Evolutionary conservation across 2,888 invertebrate species (phyloP).

Genomic region (Halictus ligatus): DNA sequence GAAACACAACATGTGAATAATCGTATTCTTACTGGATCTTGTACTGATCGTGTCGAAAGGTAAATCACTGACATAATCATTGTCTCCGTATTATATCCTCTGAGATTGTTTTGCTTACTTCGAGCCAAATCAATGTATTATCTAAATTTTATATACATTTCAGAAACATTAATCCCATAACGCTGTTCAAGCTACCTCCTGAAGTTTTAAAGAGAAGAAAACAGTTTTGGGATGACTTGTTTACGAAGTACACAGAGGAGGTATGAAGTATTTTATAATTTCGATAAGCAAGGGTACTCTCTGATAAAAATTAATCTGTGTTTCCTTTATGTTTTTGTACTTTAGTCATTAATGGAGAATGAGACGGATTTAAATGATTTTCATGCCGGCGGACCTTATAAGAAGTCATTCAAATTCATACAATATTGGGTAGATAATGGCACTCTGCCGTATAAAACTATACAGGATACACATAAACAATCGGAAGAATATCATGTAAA

Average conservation of each 20-base stretch:
- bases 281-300: neutral
- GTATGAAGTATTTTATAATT: conserved; percentile 51
- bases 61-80: neutral
- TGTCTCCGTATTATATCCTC: neutral
- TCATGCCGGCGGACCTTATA: conserved; percentile 55
- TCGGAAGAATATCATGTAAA: conserved; percentile 24
- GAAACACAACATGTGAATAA: neutral
- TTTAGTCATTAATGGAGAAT: conserved; percentile 55
- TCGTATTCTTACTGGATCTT: neutral
- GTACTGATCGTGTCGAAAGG: neutral
- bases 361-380: conserved; percentile 58
- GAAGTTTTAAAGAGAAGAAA: conserved; percentile 59
- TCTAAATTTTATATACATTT: neutral
- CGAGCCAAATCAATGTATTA: neutral
- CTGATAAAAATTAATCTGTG: neutral
- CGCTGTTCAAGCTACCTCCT: neutral
- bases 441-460: conserved; percentile 63
- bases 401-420: conserved; percentile 68
- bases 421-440: conserved; percentile 80
- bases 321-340: neutral
- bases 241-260: conserved; percentile 68
- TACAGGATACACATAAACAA: conserved; percentile 22
- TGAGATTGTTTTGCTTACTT: neutral
- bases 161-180: neutral
- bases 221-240: conserved; percentile 70